Base-by-base conservation (phyloP, 2,797 vertebrate genomes). In the Bufotes viridis region DNA sequence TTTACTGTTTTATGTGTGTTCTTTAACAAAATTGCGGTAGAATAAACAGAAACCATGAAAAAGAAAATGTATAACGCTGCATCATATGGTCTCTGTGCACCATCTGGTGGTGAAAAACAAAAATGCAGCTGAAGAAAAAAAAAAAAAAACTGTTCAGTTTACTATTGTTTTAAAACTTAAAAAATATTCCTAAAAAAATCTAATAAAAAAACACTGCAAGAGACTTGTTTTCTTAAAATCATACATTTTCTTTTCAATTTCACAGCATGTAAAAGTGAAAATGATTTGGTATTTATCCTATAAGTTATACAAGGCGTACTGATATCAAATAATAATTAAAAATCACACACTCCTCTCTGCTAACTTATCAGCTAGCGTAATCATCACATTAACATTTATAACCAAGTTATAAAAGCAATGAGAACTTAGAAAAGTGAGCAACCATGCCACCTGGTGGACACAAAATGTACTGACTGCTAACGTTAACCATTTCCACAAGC, bases 31-130 rank as follows among this genome's bases (percentile, higher is more conserved):
- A 22, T 22, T 3, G 12, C 2, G 17, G 1, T 1, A 49, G 0
- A 42, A 22, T 8, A 11, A 12, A 22, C 1, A 6, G 24, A 53
- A n/a, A 15, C n/a, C n/a, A 76, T n/a, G 12, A 1, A 29, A 22
- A 11, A 34, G 11, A 20, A n/a, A 51, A 4, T 13, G 55, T 1
- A 57, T 57, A 29, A 1, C 49, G 3, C 34, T 11, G 5, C 14
- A 61, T 81, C 1, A n/a, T n/a, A 13, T 57, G 57, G 63, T 74
- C 58, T 72, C 42, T 8, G 24, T 11, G 24, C 75, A 0, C 80
- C 80, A 83, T 86, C 88, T 84, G 65, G 78, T 89, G 88, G 75
- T 78, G 22, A 88, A 51, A 84, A 65, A 22, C 4, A 78, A 82
- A 49, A 63, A 29, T 76, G 49, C 49, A 78, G 14, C 20, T 29